These are phyloP conservation scores for Ramphastos sulfuratus DNA, from an alignment of 2,113 vertebrate genomes.

Conservation along the genomic window DNA sequence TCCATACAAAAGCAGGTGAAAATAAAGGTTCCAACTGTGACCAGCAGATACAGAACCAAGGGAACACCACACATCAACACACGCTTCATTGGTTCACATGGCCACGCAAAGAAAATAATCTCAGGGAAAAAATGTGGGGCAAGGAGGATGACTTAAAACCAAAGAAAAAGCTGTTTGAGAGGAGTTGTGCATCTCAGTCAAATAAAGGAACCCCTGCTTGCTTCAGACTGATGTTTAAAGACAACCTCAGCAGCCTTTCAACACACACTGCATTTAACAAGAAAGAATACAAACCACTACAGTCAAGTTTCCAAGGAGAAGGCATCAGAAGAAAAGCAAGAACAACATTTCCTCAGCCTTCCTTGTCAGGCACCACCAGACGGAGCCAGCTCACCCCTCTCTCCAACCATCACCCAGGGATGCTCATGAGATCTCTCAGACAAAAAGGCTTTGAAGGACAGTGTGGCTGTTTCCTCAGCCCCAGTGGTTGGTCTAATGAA, in stretches of 20 bases:
- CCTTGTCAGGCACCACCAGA: neutral
- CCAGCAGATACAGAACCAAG: neutral
- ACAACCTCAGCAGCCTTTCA: neutral
- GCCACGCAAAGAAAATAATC: neutral
- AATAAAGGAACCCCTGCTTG: neutral
- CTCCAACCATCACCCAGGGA: neutral
- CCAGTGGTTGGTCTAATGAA: rapidly evolving
- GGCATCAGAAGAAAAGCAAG: neutral
- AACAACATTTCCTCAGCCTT: neutral
- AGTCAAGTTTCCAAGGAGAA: neutral
- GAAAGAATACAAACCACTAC: neutral
- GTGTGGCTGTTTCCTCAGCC: neutral
- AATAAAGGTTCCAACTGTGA: neutral
- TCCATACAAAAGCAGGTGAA: neutral
- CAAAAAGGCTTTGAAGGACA: neutral
- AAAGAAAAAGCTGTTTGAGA: neutral
- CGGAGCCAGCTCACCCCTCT: neutral
- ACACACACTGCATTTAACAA: neutral
- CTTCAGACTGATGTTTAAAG: neutral
- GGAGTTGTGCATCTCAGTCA: neutral
- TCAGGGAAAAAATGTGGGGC: neutral
- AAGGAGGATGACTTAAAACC: neutral
- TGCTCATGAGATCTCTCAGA: neutral
- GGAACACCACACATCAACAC: neutral
- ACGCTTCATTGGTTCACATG: neutral